phyloP scores from a whole-genome alignment of 1,140 invertebrate species.

The Delia radicum region DNA sequence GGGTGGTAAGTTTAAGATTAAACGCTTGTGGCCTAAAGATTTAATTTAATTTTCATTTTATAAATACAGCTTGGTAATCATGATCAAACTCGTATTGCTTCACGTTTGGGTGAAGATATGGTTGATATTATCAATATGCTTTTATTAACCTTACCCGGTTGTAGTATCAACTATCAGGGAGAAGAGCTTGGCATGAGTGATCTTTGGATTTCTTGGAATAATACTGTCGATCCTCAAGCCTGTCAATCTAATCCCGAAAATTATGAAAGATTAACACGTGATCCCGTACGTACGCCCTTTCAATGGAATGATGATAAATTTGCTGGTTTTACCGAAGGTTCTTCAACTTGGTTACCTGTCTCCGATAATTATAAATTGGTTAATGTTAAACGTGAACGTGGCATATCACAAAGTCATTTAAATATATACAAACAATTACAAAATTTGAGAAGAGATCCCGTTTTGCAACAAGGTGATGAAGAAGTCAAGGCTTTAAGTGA shows the following conservation, averaged over 20 bases:
- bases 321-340: conserved; percentile 53
- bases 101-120: conserved; percentile 62
- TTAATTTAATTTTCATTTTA: too few species aligned
- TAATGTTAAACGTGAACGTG: conserved; percentile 55
- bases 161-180: conserved; percentile 66
- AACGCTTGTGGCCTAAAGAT: too few species aligned
- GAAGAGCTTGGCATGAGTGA: conserved; percentile 70
- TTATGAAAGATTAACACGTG: conserved; percentile 60
- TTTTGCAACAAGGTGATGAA: conserved; percentile 43
- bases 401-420: conserved; percentile 38
- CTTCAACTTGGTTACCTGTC: conserved; percentile 67
- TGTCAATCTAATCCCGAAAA: conserved; percentile 59
- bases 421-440: conserved; percentile 48
- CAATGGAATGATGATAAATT: conserved; percentile 67
- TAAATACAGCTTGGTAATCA: too few species aligned
- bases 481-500: conserved; percentile 42
- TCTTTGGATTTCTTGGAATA: conserved; percentile 59
- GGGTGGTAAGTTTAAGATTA: conserved; percentile 61
- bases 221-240: conserved; percentile 61
- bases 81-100: conserved; percentile 64
- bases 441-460: conserved; percentile 36
- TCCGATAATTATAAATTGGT: conserved; percentile 60
- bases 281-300: conserved; percentile 73
- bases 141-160: conserved; percentile 69
- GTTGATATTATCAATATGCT: conserved; percentile 72